Evolutionary conservation across 2,888 invertebrate genomes (phyloP), one percentile per base, ranked within the genome.

Genomic region (Phymatocera aterrima): DNA sequence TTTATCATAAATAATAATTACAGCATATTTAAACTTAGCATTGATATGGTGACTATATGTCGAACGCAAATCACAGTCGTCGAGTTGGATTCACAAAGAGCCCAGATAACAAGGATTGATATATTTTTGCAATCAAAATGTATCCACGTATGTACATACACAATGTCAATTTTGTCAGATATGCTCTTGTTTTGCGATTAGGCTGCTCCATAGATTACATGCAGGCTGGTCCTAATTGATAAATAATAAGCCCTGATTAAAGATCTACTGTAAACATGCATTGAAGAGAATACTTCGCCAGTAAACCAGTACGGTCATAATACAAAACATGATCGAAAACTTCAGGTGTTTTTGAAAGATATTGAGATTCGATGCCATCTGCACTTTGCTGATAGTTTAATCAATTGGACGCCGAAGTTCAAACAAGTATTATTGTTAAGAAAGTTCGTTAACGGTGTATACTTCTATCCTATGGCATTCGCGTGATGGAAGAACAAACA

Each of bases 121-220:
- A n/a, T 43, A 65, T n/a, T 15, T 65, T 57, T 57, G 57, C 57
- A 57, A 57, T 57, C 12, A 57, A 57, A 28, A 28, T 57, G 12
- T 57, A 8, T 15, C 15, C 28, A 57, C 57, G 57, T 57, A 8
- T 8, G 8, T 40, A 40, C 40, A 40, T 5, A 57, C 57, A 28
- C 57, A 28, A 18, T 28, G 57, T 12, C 15, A 57, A 37, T 64
- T 6, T 64, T 64, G 37, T 64, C 64, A 40, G 34, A 64, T 21
- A 18, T 64, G 34, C 21, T 18, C 18, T 64, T 40, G 18, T 21
- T 37, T 21, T 6, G 37, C 64, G 37, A 64, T 64, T 18, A 37
- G n/a, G n/a, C n/a, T n/a, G n/a, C n/a, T n/a, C n/a, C n/a, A n/a
- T n/a, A n/a, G 64, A 64, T 40, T 37, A 37, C 34, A 21, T 37